These are phyloP conservation scores for Enteromius argenteus DNA, from an alignment of 2,797 vertebrate species.

Conservation along the genomic window DNA sequence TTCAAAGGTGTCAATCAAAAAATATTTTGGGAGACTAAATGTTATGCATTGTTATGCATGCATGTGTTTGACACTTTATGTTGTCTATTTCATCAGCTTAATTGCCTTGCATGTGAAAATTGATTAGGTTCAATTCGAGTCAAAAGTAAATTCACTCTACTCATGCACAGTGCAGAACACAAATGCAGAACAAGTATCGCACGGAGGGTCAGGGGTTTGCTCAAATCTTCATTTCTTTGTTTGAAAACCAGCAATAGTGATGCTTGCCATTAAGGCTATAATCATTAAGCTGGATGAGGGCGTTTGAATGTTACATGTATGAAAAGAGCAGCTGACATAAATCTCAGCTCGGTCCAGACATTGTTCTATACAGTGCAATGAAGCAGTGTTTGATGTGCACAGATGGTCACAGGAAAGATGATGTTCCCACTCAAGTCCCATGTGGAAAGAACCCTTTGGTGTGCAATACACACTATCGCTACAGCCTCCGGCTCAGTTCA, in stretches of 20 bases:
- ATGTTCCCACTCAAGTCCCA: conserved; percentile 19
- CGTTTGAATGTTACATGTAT: neutral
- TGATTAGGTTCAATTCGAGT: neutral
- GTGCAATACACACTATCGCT: conserved; percentile 19
- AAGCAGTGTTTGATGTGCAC: neutral
- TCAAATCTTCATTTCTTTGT: neutral
- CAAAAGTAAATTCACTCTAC: neutral
- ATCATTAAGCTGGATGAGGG: neutral
- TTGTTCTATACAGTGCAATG: neutral
- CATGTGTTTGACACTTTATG: neutral
- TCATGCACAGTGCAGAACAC: neutral
- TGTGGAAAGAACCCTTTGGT: conserved; percentile 30
- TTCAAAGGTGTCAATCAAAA: conserved; percentile 2
- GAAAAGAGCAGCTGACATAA: neutral
- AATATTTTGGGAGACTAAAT: neutral
- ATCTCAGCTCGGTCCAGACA: neutral
- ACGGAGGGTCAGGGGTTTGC: neutral
- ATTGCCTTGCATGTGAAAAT: neutral
- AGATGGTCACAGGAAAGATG: conserved; percentile 39
- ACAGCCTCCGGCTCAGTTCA: conserved; percentile 51
- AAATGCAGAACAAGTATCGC: neutral
- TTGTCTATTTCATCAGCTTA: neutral
- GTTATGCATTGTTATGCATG: neutral
- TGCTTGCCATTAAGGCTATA: neutral
- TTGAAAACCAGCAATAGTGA: neutral